Conservation (phyloP, 2,113 vertebrate genomes). For the Gallinago media region DNA sequence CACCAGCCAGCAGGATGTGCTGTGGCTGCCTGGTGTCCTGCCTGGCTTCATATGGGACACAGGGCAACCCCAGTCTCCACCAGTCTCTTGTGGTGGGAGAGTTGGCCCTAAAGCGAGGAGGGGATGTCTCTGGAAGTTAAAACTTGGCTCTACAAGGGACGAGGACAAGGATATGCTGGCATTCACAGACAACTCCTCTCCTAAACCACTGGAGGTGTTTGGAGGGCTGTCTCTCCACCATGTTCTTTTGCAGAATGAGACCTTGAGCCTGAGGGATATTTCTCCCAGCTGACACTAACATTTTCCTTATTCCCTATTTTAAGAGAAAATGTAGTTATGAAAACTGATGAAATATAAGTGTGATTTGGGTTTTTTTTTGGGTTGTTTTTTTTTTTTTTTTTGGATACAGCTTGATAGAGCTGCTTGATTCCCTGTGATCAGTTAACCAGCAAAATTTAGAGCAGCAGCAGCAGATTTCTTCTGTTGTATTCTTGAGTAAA, state of each 20-base stretch:
- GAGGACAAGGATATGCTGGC: not conserved
- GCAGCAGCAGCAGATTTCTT: not conserved
- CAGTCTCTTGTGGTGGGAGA: not conserved
- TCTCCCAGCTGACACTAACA: not conserved
- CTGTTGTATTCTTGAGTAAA: not conserved
- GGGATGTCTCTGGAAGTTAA: not conserved
- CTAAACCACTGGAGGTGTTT: not conserved
- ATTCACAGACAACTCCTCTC: not conserved
- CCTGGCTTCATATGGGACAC: fast-evolving
- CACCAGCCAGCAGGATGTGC: not conserved
- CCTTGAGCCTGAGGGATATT: not conserved
- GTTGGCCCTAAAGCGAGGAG: not conserved
- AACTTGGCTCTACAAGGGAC: not conserved
- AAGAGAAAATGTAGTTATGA: not conserved
- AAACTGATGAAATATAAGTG: not conserved
- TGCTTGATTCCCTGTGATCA: not conserved
- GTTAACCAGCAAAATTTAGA: not conserved
- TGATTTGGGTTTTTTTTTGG: too few species aligned
- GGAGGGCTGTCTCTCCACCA: not conserved
- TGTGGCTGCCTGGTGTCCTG: not conserved
- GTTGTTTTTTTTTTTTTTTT: not conserved
- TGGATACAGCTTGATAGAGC: not conserved
- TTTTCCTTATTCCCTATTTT: not conserved
- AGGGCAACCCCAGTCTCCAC: not conserved
- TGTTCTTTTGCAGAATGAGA: not conserved